Evolutionary conservation across 1,140 invertebrate genomes (phyloP).

Genomic region (Ruditapes philippinarum): DNA sequence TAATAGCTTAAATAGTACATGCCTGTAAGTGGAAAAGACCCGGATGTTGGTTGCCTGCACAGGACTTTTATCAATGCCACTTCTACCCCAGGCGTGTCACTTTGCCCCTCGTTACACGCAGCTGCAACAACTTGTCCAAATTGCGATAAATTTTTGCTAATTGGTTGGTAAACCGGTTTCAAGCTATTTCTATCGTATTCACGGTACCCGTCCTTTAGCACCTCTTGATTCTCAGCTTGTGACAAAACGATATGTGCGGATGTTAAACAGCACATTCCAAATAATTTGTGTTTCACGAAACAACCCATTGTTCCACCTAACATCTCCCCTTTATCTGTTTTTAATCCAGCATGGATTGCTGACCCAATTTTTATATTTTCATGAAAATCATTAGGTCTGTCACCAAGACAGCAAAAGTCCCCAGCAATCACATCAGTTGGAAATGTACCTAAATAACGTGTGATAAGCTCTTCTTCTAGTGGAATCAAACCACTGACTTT

Average conservation of each 20-base stretch:
- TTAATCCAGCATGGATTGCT: background rate
- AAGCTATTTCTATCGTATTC: background rate
- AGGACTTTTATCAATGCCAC: background rate
- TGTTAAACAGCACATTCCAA: background rate
- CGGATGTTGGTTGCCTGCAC: background rate
- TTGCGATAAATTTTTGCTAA: background rate
- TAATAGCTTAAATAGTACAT: too few relatives aligned
- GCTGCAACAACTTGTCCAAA: background rate
- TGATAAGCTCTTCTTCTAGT: background rate
- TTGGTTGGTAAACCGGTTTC: background rate
- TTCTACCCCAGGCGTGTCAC: background rate
- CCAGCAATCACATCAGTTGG: background rate
- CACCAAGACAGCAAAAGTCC: background rate
- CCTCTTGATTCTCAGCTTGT: background rate
- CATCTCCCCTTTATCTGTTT: background rate
- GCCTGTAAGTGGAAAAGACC: background rate
- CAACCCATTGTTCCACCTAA: background rate
- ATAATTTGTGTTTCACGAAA: background rate
- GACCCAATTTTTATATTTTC: background rate
- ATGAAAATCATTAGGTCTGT: background rate
- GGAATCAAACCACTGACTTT: background rate
- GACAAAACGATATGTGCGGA: background rate
- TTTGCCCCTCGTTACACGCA: background rate
- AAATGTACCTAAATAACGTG: background rate
- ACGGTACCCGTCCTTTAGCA: background rate